Base-by-base conservation (phyloP, 2,888 invertebrate genomes). In the Lobophora halterata region DNA sequence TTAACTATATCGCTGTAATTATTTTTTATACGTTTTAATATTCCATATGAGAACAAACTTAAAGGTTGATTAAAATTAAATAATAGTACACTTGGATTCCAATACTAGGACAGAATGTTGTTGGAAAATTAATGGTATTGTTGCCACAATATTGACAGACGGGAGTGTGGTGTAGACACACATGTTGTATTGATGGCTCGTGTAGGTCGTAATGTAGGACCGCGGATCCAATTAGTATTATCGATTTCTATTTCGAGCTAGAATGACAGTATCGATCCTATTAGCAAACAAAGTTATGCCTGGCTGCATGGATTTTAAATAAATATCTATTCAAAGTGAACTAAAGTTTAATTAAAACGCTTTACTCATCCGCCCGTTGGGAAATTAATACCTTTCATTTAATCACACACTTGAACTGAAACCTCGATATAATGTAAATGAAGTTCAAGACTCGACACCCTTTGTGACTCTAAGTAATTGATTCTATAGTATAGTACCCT, bases 141-240 rank as follows among this genome's bases (percentile, higher is more conserved):
- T n/a, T n/a, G n/a, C n/a, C n/a, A n/a, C n/a, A n/a, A n/a, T n/a
- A 17, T 27, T 13, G 28, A 33, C 28, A 28, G 11, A 33, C 18
- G 1, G 14, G 5, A 17, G 9, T 16, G 19, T 24, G n/a, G n/a
- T n/a, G n/a, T 8, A 8, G 16, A 25, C 34, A 34, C 23, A 39
- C 21, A 30, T 23, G 6, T 21, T 21, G 14, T 30, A 27, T 18
- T 30, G 11, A 21, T 5, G n/a, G 24, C 16, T 13, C 16, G 26
- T 27, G 43, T 39, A 39, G 35, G 29, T 23, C 21, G 24, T 17
- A 23, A n/a, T n/a, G n/a, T n/a, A n/a, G n/a, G n/a, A 24, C 20
- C 41, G 30, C 40, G 25, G 43, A 51, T 46, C 40, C 40, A 48
- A 46, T 51, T 44, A 51, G 32, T 16, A 19, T 8, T 32, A 48